Evolutionary conservation across 2,797 vertebrate species (phyloP).

Genomic region (Harpagifer antarcticus): DNA sequence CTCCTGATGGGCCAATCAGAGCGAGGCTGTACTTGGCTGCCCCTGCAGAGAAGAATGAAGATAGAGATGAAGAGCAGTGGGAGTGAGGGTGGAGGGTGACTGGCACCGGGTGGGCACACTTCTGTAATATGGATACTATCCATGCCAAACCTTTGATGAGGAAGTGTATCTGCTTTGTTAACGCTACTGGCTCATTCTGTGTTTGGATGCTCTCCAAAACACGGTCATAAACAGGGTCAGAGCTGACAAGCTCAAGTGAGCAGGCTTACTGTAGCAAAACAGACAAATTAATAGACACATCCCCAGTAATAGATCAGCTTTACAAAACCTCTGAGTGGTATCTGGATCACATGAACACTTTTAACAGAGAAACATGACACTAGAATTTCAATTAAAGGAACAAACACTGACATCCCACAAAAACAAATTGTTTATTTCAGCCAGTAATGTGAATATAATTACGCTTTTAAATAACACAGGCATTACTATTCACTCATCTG

Average conservation of each 20-base stretch:
- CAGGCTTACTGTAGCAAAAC: conserved; percentile 19
- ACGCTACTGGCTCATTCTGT: conserved; percentile 2
- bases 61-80: conserved; percentile 23
- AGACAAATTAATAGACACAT: conserved; percentile 37
- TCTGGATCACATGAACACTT: conserved; percentile 41
- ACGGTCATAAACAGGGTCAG: background rate
- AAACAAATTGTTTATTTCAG: too few species aligned
- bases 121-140: conserved; percentile 22
- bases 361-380: conserved; percentile 19
- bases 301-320: conserved; percentile 52
- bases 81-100: conserved; percentile 21
- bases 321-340: conserved; percentile 35
- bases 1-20: conserved; percentile 62
- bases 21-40: conserved; percentile 23
- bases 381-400: conserved; percentile 33
- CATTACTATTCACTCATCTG: too few species aligned
- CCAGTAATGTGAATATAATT: too few species aligned
- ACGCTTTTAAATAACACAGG: too few species aligned
- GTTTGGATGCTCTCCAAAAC: conserved; percentile 41
- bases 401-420: conserved; percentile 6
- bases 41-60: conserved; percentile 37
- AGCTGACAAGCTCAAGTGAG: conserved; percentile 24
- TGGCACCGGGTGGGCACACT: background rate
- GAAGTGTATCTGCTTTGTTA: conserved; percentile 44
- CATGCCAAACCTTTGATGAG: conserved; percentile 40